A percentile compares a stretch with the other conserved stretches of the same genome.
phyloP scores from a whole-genome alignment of 1,140 invertebrate genomes.

The Dufourea novaeangliae region DNA sequence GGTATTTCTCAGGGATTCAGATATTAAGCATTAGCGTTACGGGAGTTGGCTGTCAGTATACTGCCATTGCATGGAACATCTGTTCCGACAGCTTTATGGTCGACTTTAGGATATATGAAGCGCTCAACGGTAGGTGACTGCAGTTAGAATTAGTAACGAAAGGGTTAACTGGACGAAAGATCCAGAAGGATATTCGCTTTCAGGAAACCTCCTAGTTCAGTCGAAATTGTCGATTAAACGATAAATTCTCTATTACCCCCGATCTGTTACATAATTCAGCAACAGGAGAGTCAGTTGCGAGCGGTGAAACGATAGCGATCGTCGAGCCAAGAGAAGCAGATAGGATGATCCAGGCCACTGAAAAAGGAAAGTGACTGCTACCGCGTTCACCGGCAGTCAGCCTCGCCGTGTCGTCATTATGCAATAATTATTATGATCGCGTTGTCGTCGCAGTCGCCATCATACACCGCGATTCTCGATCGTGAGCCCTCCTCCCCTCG shows the following conservation, averaged over 20 bases:
- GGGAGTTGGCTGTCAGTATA: too few species aligned
- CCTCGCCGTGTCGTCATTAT: conserved; percentile 67
- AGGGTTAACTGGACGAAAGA: too few species aligned
- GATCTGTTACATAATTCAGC: neutral
- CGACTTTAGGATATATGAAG: too few species aligned
- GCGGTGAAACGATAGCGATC: conserved; percentile 32
- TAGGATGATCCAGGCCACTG: conserved; percentile 78
- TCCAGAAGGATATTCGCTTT: neutral
- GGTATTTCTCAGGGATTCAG: neutral
- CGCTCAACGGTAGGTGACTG: too few species aligned
- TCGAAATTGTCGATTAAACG: neutral
- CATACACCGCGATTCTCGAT: conserved; percentile 62
- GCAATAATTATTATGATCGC: conserved; percentile 78
- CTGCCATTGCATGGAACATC: too few species aligned
- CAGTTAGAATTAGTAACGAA: too few species aligned
- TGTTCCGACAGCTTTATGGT: too few species aligned
- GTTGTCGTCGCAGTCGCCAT: conserved; percentile 62
- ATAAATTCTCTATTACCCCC: conserved; percentile 4
- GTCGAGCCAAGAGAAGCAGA: conserved; percentile 54
- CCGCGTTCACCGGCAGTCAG: conserved; percentile 68
- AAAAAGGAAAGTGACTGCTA: conserved; percentile 79
- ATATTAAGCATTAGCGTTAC: too few species aligned
- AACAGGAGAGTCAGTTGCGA: neutral
- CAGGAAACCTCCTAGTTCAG: neutral
- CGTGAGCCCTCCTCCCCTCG: conserved; percentile 37